Evolutionary conservation across 2,888 invertebrate species (phyloP), one percentile per base, ranked within the genome.

Genomic region (Clepsis dumicolana): DNA sequence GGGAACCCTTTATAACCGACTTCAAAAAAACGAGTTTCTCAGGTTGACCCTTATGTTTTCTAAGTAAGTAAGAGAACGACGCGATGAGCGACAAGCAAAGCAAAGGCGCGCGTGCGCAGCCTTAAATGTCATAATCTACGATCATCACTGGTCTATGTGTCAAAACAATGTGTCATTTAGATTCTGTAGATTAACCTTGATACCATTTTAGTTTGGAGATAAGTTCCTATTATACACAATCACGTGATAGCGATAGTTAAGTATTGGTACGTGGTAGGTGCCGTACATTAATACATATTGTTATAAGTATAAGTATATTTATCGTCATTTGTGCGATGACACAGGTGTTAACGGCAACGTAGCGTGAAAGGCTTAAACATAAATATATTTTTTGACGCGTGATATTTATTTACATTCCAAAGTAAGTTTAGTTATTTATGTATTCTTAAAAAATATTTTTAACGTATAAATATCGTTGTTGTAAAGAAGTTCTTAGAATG

Each of bases 341-440:
- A 72, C 74, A 74, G 73, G 73, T 74, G 74, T 61, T 21, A 41
- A 38, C 32, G 16, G 10, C 29, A 18, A 25, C 53, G 25, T 48
- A 29, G 52, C 50, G 53, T 53, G 52, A 59, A 41, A 16, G 44
- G 24, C 53, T 41, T 29, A 38, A 18, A 50, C 8, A 2, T 61
- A 54, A 32, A 32, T 35, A 62, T 62, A 54, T n/a, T 50, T n/a
- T 38, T 25, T 57, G 50, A 57, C 56, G 38, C 50, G 56, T 24
- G 38, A 59, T 63, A 52, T 60, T 64, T 56, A 25, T 60, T 67
- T 60, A 74, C 79, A 77, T 81, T 82, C 80, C 81, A 75, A n/a
- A 72, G 81, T 81, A 78, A 80, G 82, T 80, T 18, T 29, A 18
- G n/a, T 54, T 50, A 56, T 62, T 38, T 52, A n/a, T n/a, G n/a